These are phyloP conservation scores for Eristalis intricaria DNA, from an alignment of 2,888 invertebrate species.

Conservation along the genomic window DNA sequence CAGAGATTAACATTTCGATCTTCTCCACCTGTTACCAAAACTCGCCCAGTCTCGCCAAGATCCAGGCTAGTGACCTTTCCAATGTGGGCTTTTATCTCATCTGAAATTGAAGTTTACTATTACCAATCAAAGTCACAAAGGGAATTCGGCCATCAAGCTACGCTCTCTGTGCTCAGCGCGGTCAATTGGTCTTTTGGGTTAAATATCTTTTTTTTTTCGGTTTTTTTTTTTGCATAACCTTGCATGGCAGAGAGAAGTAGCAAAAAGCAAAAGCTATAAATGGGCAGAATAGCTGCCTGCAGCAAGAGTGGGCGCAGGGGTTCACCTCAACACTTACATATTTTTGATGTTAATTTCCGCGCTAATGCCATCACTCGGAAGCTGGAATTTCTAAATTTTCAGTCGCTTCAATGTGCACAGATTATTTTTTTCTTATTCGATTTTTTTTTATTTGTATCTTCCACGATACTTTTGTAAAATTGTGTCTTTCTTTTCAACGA, in stretches of 20 bases:
- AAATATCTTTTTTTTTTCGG: neutral
- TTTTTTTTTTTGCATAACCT: constrained; percentile 71
- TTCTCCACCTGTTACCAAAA: constrained; percentile 89
- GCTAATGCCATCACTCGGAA: constrained; percentile 79
- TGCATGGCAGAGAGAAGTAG: constrained; percentile 39
- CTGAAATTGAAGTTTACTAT: constrained; percentile 73
- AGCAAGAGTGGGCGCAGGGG: constrained; percentile 58
- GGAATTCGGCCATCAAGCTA: constrained; percentile 3
- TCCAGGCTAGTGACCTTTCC: constrained; percentile 81
- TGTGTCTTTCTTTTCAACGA: constrained; percentile 52
- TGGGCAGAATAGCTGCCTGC: constrained; percentile 58
- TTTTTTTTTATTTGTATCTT: constrained; percentile 16
- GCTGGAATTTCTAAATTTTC: constrained; percentile 71
- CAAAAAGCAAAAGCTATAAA: constrained; percentile 60
- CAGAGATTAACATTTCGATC: constrained; percentile 98
- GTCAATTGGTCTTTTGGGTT: constrained; percentile 4
- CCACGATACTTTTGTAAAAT: constrained; percentile 48
- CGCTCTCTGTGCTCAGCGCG: constrained; percentile 6
- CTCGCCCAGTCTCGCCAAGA: constrained; percentile 81
- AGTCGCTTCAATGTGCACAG: constrained; percentile 65
- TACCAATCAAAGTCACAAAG: neutral
- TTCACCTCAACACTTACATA: constrained; percentile 78
- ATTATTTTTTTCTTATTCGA: constrained; percentile 43
- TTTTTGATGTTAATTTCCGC: constrained; percentile 80
- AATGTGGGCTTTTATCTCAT: constrained; percentile 81